These are phyloP conservation scores for Ostrea denselamellosa DNA, from an alignment of 1,140 invertebrate genomes.

Conservation along the genomic window DNA sequence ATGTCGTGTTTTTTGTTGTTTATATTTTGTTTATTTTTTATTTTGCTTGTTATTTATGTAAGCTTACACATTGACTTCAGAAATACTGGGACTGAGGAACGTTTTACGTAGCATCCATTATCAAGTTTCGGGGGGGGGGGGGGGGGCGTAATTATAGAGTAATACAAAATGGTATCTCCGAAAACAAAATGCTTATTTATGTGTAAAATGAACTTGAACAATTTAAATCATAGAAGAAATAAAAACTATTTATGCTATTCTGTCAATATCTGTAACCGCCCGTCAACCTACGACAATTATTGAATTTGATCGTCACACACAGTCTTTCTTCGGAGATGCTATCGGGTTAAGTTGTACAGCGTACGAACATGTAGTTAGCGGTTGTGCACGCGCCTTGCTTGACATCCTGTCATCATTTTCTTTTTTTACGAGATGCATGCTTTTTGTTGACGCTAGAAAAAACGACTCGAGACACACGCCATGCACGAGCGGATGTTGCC, in stretches of 20 bases:
- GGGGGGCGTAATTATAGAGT: too few relatives aligned
- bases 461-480: not conserved
- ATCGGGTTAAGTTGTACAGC: slow-evolving; percentile 12
- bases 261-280: slow-evolving; percentile 22
- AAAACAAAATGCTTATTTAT: too few relatives aligned
- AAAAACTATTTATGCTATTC: slow-evolving; percentile 16
- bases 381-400: not conserved
- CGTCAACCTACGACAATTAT: slow-evolving; percentile 21
- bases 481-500: slow-evolving; percentile 17
- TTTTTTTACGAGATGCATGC: slow-evolving; percentile 17
- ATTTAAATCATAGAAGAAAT: not conserved
- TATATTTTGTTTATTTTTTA: too few relatives aligned
- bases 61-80: too few relatives aligned
- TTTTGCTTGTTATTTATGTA: too few relatives aligned
- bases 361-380: slow-evolving; percentile 27
- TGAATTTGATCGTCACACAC: slow-evolving; percentile 35
- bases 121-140: too few relatives aligned
- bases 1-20: too few relatives aligned
- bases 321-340: slow-evolving; percentile 6
- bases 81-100: too few relatives aligned
- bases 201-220: not conserved
- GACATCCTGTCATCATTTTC: slow-evolving; percentile 35
- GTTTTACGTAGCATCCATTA: too few relatives aligned
- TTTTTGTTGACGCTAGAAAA: not conserved
- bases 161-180: too few relatives aligned